Evolutionary conservation across 2,888 invertebrate genomes (phyloP), one percentile per base, ranked within the genome.

Genomic region (Drosophila limbata): DNA sequence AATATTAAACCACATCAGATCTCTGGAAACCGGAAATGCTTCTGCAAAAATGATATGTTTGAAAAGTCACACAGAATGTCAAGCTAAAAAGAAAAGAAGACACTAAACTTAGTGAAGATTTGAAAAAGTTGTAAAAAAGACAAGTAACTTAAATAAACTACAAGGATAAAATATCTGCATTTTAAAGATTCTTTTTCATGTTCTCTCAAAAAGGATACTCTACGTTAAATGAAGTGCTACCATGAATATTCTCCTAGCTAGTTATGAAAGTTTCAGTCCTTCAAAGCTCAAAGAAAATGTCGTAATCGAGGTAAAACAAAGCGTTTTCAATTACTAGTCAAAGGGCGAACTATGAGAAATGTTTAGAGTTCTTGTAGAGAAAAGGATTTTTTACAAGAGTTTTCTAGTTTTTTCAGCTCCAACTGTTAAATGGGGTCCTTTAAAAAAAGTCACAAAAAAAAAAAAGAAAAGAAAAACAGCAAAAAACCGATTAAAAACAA

Each of bases 401-500:
- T 37, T 52, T 28, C 17, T 35, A 33, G 31, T 61, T 40, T 55
- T 25, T 42, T 33, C 11, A 15, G 11, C n/a, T n/a, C 28, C 45
- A 56, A 45, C 56, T 56, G 33, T 56, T 45, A 10, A 55, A 56
- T 42, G 40, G 70, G 51, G 60, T 66, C 61, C 57, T 61, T 55
- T 67, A 59, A 59, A 75, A 53, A 47, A 53, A 62, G 33, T 15
- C 21, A 19, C 44, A 63, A 33, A 59, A 55, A 65, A 17, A 45
- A 65, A 21, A 42, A 50, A 47, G 5, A 60, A 31, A 59, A 57
- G 62, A 17, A 45, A 65, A 21, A 39, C 47, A 47, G 21, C 53
- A 62, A 66, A 61, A 63, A 69, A 66, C 35, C 57, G 35, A 72
- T 59, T 65, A 52, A 63, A 62, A 61, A 69, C 33, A 52, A 62